These are phyloP conservation scores for Onychomys arenicola DNA, from an alignment of 2,797 vertebrate genomes.

Conservation along the genomic window DNA sequence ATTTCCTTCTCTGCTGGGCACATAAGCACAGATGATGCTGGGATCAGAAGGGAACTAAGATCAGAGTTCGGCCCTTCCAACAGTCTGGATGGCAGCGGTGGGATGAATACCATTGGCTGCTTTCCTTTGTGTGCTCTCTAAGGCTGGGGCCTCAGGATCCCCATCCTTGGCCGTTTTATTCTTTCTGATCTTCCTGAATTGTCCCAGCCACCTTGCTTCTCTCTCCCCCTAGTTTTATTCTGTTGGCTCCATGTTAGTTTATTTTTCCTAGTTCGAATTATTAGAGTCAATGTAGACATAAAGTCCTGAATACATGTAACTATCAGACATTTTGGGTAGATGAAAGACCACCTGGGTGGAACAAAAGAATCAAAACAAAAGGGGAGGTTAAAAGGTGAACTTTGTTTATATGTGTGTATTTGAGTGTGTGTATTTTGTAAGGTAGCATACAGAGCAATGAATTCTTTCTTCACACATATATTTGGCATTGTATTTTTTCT, in stretches of 20 bases:
- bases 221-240: neutral
- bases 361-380: neutral
- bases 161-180: neutral
- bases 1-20: neutral
- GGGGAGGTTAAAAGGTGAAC: neutral
- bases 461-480: neutral
- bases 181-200: neutral
- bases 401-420: neutral
- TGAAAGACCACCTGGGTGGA: neutral
- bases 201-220: neutral
- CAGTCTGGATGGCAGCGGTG: neutral
- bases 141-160: neutral
- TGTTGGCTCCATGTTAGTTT: neutral
- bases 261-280: neutral
- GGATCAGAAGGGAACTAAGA: neutral
- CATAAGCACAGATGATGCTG: neutral
- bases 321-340: neutral
- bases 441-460: neutral
- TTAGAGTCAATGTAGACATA: neutral
- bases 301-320: neutral
- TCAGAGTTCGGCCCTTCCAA: neutral
- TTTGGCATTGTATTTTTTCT: neutral
- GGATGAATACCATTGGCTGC: neutral
- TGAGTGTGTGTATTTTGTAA: neutral
- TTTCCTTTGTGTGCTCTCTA: neutral